Evolutionary conservation across 2,888 invertebrate species (phyloP), one percentile per base, ranked within the genome.

Genomic region (Petrolisthes cinctipes): DNA sequence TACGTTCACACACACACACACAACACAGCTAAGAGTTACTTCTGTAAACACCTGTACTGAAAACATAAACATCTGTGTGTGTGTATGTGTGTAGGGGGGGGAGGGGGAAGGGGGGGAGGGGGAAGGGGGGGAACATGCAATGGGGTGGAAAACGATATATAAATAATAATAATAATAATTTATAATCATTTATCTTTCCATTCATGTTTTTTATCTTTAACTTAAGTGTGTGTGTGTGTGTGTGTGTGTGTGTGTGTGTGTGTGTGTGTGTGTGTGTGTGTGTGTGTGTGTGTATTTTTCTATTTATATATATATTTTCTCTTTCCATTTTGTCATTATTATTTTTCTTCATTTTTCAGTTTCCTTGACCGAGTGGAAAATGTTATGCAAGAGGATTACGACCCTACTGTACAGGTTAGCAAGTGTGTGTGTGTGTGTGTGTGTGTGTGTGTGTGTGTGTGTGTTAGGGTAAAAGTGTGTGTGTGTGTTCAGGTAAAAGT

Each of bases 291-390:
- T 71, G 14, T 17, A 71, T n/a, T 71, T 71, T 71, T 17, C n/a
- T 71, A 20, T 71, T 17, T 14, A 7, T n/a, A 9, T n/a, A 14
- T 66, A 66, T 66, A 2, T 56, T 79, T 4, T 79, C 9, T 9
- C 56, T 56, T 11, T 79, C 56, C 56, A 14, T 17, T 51, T 51
- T n/a, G 14, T 5, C 20, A 37, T 61, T 37, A 82, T 53, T 4
- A 51, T 9, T 4, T 9, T 53, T 23, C 56, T 53, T 57, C 37
- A 1, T 79, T 53, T 73, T 20, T 14, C 92, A 97, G 97, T 92
- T 97, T 97, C 92, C 93, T 97, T 91, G 95, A 96, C 91, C 94
- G 95, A 93, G 93, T 96, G 91, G 94, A 95, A 91, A 93, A 94
- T 82, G 94, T 97, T 89, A 94, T 95, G 91, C 94, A 94, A 88